Evolutionary conservation across 2,888 invertebrate genomes (phyloP), one percentile per base, ranked within the genome.

Genomic region (Pomacea canaliculata): DNA sequence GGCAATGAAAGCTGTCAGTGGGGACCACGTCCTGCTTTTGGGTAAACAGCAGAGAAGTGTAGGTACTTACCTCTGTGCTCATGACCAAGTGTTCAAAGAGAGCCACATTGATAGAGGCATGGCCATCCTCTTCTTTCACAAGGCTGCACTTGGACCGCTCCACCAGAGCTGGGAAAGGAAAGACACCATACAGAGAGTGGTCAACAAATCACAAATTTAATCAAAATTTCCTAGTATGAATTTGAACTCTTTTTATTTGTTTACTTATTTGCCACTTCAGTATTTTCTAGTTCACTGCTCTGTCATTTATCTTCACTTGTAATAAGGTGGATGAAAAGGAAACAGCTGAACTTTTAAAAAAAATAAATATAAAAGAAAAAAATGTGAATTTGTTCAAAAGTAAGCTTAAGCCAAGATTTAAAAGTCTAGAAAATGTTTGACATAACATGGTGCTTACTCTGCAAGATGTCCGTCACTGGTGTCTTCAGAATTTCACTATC

Each of bases 71-170:
- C 84, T 87, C 87, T 19, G 86, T 76, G 73, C 82, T 80, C 23
- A 85, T 76, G 3, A 87, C 85, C 51, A 84, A 76, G 63, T 86
- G 85, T 80, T 86, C 87, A 56, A 86, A 76, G 60, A 85, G 80
- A 66, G 76, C 73, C n/a, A 84, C 78, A 67, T 85, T 84, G 63
- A 86, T 77, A 65, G 80, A 81, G 60, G 83, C 81, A 59, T 71
- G 81, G 37, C 82, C 83, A 37, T 71, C 73, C 23, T 74, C 76
- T 69, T 69, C 74, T n/a, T 68, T 68, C 69, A 74, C 74, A 27
- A 74, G 51, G 16, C n/a, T 80, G 69, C 81, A 78, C 73, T 78
- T 82, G 75, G 81, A 81, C 65, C 77, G 78, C 56, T 80, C 71
- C 62, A 84, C 73, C 66, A 85, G 69, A 8, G 81, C 82, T 83